Evolutionary conservation across 2,797 vertebrate genomes (phyloP).

Genomic region (Argyrosomus regius): DNA sequence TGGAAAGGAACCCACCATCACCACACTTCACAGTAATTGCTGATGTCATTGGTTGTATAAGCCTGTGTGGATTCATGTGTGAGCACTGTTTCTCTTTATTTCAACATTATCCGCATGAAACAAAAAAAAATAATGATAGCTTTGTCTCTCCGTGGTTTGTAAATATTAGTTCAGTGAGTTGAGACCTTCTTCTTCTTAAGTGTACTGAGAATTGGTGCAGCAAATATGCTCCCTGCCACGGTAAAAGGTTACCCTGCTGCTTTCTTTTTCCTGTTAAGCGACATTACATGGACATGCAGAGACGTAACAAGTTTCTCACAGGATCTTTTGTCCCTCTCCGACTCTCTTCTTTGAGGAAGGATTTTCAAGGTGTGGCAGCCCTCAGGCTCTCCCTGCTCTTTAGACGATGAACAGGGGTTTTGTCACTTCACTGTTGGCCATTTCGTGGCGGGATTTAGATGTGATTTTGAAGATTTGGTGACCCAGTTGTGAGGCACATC

Average conservation of each 20-base stretch:
- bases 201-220: conserved; percentile 33
- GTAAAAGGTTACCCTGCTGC: conserved; percentile 36
- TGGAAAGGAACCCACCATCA: conserved; percentile 46
- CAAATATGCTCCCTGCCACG: conserved; percentile 18
- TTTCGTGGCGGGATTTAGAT: conserved; percentile 21
- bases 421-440: conserved; percentile 37
- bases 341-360: conserved; percentile 3
- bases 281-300: conserved; percentile 9
- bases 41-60: conserved; percentile 46
- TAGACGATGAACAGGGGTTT: conserved; percentile 24
- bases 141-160: conserved; percentile 41
- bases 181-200: conserved; percentile 44
- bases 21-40: conserved; percentile 53
- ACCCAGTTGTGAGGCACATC: conserved; percentile 31
- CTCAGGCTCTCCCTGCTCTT: conserved; percentile 52
- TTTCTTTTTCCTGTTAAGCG: conserved; percentile 34
- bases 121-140: conserved; percentile 63
- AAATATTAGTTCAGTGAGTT: conserved; percentile 58
- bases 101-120: conserved; percentile 56
- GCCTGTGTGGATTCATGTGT: conserved; percentile 40
- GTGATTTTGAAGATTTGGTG: conserved; percentile 20
- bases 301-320: conserved; percentile 31
- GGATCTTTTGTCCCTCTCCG: conserved; percentile 12
- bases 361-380: conserved; percentile 54
- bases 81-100: conserved; percentile 53